Percentiles rank a stretch among this genome's conserved stretches.
phyloP scores from a whole-genome alignment of 92 coral and sea anemone species.

The Scolanthus callimorphus region DNA sequence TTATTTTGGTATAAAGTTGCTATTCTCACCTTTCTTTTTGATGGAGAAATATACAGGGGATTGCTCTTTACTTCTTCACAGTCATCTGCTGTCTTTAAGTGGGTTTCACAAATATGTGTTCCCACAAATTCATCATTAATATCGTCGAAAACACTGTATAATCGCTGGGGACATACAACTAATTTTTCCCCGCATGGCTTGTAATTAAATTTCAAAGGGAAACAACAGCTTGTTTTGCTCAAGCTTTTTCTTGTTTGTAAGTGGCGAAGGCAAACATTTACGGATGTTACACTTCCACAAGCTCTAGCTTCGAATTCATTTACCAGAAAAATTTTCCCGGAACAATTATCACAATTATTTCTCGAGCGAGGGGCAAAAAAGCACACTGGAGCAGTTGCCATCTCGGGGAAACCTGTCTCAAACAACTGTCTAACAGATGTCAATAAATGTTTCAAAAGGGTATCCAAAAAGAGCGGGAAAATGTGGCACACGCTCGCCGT shows the following conservation, averaged over 20 bases:
- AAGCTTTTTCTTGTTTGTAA: neutral
- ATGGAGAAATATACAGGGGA: neutral
- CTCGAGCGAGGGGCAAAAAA: slow-evolving; percentile 7
- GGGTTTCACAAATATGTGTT: slow-evolving; percentile 2
- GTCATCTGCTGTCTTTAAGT: slow-evolving; percentile 3
- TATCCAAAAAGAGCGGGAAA: neutral
- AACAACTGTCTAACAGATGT: neutral
- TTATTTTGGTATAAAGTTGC: neutral
- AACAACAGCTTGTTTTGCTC: slow-evolving; percentile 8
- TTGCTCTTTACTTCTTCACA: neutral
- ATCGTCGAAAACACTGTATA: slow-evolving; percentile 4
- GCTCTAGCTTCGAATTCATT: slow-evolving; percentile 2
- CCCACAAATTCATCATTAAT: neutral
- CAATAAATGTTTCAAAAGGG: neutral
- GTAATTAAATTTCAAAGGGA: neutral
- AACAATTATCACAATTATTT: slow-evolving; percentile 2
- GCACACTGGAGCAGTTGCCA: neutral
- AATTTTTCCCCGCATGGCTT: neutral
- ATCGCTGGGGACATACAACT: slow-evolving; percentile 7
- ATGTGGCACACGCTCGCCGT: neutral
- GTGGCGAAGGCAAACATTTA: slow-evolving; percentile 3
- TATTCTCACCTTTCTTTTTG: slow-evolving; percentile 1
- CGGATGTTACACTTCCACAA: neutral
- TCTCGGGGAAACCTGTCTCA: neutral
- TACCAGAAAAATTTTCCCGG: neutral